A percentile compares a stretch with the other conserved stretches of the same genome.
Evolutionary conservation across 2,888 invertebrate genomes (phyloP).

Genomic region (Pegoplata infirma): DNA sequence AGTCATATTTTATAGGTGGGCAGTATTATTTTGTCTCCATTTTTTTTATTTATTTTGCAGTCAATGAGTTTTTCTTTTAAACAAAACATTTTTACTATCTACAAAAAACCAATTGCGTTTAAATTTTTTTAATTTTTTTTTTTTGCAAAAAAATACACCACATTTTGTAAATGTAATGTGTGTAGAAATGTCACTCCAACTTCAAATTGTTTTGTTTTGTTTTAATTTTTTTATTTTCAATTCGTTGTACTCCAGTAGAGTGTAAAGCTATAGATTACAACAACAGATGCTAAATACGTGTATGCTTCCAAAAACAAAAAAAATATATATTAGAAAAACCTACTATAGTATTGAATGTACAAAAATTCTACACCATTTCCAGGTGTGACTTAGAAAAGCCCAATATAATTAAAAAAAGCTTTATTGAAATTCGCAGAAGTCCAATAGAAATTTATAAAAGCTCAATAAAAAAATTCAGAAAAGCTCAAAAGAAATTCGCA

Average conservation of each 20-base stretch:
- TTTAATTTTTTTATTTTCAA: slow-evolving; percentile 13
- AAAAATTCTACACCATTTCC: too few relatives aligned
- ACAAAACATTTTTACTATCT: slow-evolving; percentile 22
- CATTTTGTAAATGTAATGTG: slow-evolving; percentile 26
- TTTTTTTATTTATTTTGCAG: slow-evolving; percentile 4
- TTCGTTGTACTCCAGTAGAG: slow-evolving; percentile 54
- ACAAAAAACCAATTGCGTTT: slow-evolving; percentile 48
- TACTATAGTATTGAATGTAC: slow-evolving; percentile 43
- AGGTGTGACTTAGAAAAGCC: too few relatives aligned
- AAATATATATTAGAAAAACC: slow-evolving; percentile 49
- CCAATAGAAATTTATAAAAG: too few relatives aligned
- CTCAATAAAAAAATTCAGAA: too few relatives aligned
- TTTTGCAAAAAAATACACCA: slow-evolving; percentile 2
- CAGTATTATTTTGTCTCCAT: slow-evolving; percentile 1
- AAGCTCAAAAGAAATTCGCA: too few relatives aligned
- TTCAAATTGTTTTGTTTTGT: slow-evolving; percentile 35
- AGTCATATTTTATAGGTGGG: slow-evolving; percentile 14
- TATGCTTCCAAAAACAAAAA: slow-evolving; percentile 39
- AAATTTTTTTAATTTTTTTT: not conserved
- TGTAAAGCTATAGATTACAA: slow-evolving; percentile 64
- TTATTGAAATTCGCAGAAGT: too few relatives aligned
- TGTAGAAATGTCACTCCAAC: slow-evolving; percentile 50
- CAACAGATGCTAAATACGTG: slow-evolving; percentile 55
- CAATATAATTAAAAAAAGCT: too few relatives aligned
- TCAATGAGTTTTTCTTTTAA: slow-evolving; percentile 40